Conservation (phyloP, 2,797 vertebrate genomes). For the Sebastes trivittatus region DNA sequence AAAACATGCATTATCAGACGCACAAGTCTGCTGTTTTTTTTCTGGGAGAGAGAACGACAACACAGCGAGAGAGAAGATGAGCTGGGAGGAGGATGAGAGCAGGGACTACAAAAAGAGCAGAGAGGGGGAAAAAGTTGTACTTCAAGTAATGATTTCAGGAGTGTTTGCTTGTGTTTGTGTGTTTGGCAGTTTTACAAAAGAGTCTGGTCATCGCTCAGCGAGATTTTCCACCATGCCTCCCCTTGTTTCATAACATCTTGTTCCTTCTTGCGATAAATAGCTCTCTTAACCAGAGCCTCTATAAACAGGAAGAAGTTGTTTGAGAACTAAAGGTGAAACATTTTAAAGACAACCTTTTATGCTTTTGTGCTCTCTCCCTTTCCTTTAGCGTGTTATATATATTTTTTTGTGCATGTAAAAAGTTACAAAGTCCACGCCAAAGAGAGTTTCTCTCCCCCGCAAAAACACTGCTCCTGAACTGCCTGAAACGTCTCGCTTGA, state of each 20-base stretch:
- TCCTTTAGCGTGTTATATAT: too few species aligned
- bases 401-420: too few species aligned
- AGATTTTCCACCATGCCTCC: neutral
- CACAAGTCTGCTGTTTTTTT: slow-evolving; percentile 21
- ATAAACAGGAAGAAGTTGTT: neutral
- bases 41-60: neutral
- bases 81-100: neutral
- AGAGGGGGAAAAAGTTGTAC: slow-evolving; percentile 16
- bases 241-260: slow-evolving; percentile 1
- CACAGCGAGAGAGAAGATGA: neutral
- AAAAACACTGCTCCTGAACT: too few species aligned
- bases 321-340: neutral
- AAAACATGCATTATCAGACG: slow-evolving; percentile 23
- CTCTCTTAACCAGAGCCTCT: neutral
- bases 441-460: too few species aligned
- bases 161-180: neutral
- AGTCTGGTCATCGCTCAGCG: neutral
- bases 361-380: too few species aligned
- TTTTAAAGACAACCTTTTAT: neutral
- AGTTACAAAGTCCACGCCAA: too few species aligned
- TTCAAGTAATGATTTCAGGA: neutral
- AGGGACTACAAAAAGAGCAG: slow-evolving; percentile 1
- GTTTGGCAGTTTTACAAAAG: neutral
- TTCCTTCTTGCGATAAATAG: neutral
- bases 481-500: too few species aligned